Evolutionary conservation across 2,113 vertebrate genomes (phyloP), one percentile per base, ranked within the genome.

Genomic region (Ceyx margarethae): DNA sequence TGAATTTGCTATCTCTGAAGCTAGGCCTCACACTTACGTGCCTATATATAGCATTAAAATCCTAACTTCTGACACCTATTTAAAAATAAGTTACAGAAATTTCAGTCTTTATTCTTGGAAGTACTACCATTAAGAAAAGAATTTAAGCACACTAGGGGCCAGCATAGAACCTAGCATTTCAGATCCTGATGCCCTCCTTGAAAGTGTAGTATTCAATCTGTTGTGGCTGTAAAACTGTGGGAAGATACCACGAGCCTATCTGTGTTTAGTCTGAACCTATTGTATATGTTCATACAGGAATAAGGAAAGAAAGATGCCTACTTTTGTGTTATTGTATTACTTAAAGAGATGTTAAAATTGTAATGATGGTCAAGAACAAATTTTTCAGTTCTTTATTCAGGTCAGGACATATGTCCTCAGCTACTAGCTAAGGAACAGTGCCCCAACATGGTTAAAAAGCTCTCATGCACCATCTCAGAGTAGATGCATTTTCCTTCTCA

Each of bases 261-360:
- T 54, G 6, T n/a, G 12, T 73, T 85, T 25, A 29, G n/a, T 15
- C 4, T 77, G 48, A 82, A 60, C 6, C 22, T 82, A 15, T 46
- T 9, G 5, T 76, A 71, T 23, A 6, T 6, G 6, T 2, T 7
- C 56, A 42, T 26, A 8, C 74, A 62, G 2, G 29, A 56, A 56
- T 0, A 0, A 31, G 5, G 4, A 76, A 77, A 83, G 2, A 65
- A 67, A 74, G 3, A 5, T 3, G 1, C 6, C 7, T 31, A 3
- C 1, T 7, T 50, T 50, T 22, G 21, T 50, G 25, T 46, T 46
- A 46, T 19, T 54, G 5, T 17, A 3, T 13, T 75, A 65, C 21
- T 42, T 15, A 31, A 57, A 45, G 85, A 67, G 1, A 10, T 15
- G 10, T 31, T 13, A 60, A 4, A 57, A 48, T 33, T 31, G 4